A percentile compares a stretch with the other conserved stretches of the same genome.
Conservation (phyloP, 2,888 invertebrate species). For the Polyommatus icarus region DNA sequence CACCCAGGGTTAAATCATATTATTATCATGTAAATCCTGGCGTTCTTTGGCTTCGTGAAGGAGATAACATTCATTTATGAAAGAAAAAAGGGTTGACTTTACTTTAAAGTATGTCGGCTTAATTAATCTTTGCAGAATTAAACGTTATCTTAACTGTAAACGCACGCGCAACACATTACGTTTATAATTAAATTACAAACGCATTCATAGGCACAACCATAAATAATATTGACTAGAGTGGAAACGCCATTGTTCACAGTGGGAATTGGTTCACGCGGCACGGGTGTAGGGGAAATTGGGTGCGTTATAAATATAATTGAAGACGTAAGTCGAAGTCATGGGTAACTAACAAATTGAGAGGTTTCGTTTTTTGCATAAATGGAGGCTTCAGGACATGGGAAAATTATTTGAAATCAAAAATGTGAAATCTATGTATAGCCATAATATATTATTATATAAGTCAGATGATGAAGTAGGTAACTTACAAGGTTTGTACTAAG, state of each 20-base stretch:
- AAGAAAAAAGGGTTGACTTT: no score
- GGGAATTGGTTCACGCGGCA: slow-evolving; percentile 62
- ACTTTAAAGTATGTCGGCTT: neutral
- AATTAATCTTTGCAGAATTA: neutral
- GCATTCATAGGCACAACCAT: slow-evolving; percentile 16
- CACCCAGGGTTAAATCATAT: no score
- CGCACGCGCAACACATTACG: neutral
- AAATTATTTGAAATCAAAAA: no score
- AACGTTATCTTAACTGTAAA: neutral
- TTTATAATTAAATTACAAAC: slow-evolving; percentile 3
- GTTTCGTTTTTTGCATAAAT: neutral
- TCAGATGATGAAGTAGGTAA: no score
- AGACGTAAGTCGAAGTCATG: neutral
- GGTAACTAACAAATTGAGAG: neutral
- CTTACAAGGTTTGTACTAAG: neutral
- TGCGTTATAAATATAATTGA: slow-evolving; percentile 37
- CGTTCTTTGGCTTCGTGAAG: no score
- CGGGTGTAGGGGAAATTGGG: slow-evolving; percentile 46
- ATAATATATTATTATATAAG: no score
- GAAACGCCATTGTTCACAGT: slow-evolving; percentile 52
- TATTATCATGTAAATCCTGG: no score
- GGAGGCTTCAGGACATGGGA: neutral
- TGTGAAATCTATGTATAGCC: no score
- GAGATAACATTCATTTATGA: no score
- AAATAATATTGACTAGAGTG: slow-evolving; percentile 42